Conservation (phyloP, 2,888 invertebrate species). For the Tanaodytes sp. region DNA sequence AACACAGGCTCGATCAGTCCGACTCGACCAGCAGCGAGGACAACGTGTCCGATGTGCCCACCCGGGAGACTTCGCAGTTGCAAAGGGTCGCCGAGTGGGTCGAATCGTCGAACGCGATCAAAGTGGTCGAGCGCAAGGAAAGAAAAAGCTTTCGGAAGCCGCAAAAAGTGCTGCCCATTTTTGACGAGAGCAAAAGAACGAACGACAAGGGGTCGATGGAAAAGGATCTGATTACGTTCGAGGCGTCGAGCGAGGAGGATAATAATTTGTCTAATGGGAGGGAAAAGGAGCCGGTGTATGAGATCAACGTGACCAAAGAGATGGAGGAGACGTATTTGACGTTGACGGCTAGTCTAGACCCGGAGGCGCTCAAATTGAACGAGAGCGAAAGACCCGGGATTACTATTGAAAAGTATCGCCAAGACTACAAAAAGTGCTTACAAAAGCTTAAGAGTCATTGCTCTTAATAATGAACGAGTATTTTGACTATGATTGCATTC, state of each 20-base stretch:
- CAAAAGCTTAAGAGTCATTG: constrained; percentile 59
- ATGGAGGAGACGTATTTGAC: constrained; percentile 71
- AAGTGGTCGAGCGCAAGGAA: constrained; percentile 12
- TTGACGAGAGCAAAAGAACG: constrained; percentile 3
- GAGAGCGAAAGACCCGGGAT: constrained; percentile 60
- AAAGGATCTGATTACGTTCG: constrained; percentile 63
- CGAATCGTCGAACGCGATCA: constrained; percentile 32
- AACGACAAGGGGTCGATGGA: constrained; percentile 7
- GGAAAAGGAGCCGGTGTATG: constrained; percentile 58
- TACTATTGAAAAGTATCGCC: constrained; percentile 69
- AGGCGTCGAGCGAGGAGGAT: constrained; percentile 63
- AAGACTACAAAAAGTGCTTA: constrained; percentile 65
- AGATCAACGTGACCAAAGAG: constrained; percentile 68
- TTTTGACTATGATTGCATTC: neutral
- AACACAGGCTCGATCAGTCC: constrained; percentile 61
- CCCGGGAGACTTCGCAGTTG: constrained; percentile 73
- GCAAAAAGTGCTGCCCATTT: constrained; percentile 32
- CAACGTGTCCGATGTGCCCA: constrained; percentile 59
- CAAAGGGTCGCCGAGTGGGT: constrained; percentile 79
- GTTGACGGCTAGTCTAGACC: constrained; percentile 68
- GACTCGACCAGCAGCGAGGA: constrained; percentile 67
- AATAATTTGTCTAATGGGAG: constrained; percentile 30
- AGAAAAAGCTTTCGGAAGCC: constrained; percentile 25
- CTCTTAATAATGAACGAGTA: neutral
- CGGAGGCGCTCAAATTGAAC: constrained; percentile 60